A percentile compares a stretch with the other conserved stretches of the same genome.
These are phyloP conservation scores for Chromis chromis DNA, from an alignment of 2,797 vertebrate species.

Conservation along the genomic window DNA sequence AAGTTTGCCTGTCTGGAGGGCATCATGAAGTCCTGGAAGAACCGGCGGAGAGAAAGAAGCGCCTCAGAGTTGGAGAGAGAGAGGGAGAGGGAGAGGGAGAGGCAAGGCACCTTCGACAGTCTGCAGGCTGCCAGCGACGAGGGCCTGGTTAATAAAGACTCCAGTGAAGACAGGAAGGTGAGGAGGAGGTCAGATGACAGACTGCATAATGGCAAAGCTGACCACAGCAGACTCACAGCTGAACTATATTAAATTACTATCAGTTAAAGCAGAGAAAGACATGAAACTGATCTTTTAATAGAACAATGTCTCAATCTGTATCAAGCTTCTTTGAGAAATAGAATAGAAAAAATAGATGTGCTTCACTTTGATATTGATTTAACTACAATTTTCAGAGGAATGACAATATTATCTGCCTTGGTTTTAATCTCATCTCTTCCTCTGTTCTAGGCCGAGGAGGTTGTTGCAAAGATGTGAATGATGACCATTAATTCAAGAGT, in stretches of 20 bases:
- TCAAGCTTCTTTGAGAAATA: constrained; percentile 15
- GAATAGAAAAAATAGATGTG: neutral
- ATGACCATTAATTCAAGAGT: constrained; percentile 60
- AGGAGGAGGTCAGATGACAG: constrained; percentile 80
- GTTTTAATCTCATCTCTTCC: constrained; percentile 76
- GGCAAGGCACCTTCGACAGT: constrained; percentile 87
- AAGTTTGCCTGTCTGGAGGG: constrained; percentile 83
- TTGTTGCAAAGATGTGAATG: constrained; percentile 78
- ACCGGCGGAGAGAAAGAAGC: constrained; percentile 61
- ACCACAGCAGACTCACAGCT: constrained; percentile 76
- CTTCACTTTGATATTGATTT: constrained; percentile 1
- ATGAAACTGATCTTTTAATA: constrained; percentile 12
- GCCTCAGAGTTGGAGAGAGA: constrained; percentile 58
- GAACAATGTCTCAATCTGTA: neutral
- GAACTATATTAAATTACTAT: constrained; percentile 82
- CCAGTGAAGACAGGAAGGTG: constrained; percentile 76
- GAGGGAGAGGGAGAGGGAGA: constrained; percentile 63
- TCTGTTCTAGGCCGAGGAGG: constrained; percentile 75
- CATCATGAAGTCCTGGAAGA: constrained; percentile 75
- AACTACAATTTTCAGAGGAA: constrained; percentile 29
- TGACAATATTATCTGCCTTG: constrained; percentile 51
- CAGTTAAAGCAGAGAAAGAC: neutral
- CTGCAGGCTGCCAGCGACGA: constrained; percentile 87
- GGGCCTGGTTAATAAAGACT: constrained; percentile 81
- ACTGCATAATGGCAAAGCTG: constrained; percentile 70